Base-by-base conservation (phyloP, 2,113 vertebrate genomes). In the Recurvirostra avosetta region DNA sequence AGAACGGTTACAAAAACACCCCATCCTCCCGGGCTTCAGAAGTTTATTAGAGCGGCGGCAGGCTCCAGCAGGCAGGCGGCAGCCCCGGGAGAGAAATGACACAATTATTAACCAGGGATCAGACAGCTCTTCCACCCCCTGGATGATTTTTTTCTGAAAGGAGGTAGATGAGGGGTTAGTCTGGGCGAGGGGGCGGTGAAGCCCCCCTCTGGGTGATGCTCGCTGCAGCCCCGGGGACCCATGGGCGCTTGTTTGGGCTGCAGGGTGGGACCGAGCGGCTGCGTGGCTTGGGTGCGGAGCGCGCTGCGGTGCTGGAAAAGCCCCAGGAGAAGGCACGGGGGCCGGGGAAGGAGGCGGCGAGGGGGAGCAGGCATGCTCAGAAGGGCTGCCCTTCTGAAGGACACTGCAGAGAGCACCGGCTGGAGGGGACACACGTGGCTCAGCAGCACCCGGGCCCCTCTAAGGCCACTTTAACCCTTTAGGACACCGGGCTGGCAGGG, bases 351-450 rank as follows among this genome's bases (percentile, higher is more conserved):
- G 81, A 88, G 88, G 82, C 30, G 1, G 55, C 5, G 43, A 45
- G 17, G 84, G 81, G 86, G 74, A 95, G 67, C 90, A 89, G 96
- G 77, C 97, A 97, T 94, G 97, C 96, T 96, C 97, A 94, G 93
- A 96, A 66, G 94, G 59, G 80, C 89, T 97, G 97, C 74, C 95
- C 97, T 98, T 98, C 95, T 73, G 94, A 96, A 98, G 97, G 98
- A 97, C 97, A 96, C 95, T 97, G 97, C 97, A 96, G 97, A 95
- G 92, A 95, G 96, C 82, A 50, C 11, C 4, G 56, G 96, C 90
- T 88, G 72, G 23, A 92, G 87, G 25, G 83, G 68, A 23, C 80
- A 63, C 65, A 20, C 30, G 30, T 14, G 76, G 11, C 73, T 87
- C 86, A 40, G 92, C 91, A 76, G 66, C 70, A 23, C 59, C 65